Base-by-base conservation (phyloP, 2,113 vertebrate species). In the Alethe diademata region DNA sequence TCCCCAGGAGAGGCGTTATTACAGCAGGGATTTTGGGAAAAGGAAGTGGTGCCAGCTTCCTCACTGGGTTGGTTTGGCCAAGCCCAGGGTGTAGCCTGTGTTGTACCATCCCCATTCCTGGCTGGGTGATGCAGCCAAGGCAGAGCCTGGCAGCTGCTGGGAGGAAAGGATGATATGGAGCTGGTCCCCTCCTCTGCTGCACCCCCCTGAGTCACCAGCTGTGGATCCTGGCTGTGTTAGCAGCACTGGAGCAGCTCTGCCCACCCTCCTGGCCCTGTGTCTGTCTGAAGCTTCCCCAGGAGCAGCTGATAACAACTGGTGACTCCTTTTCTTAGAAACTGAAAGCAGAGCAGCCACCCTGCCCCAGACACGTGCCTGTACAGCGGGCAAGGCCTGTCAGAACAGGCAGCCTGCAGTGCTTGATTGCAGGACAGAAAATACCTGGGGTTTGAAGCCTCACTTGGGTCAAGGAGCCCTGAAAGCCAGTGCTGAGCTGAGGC, bases 31-130 rank as follows among this genome's bases (percentile, higher is more conserved):
- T 78, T 38, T 53, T 57, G 56, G 67, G 50, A 54, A 65, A 29
- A 20, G 57, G n/a, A 76, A 50, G 4, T 25, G 45, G 11, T 90
- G 88, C 74, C 75, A 65, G 22, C 20, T 61, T 28, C 74, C 56
- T 60, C 3, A 2, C 62, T 69, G 71, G 7, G 8, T 76, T 82
- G 0, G 0, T 23, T 0, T 72, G 75, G 60, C 82, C 56, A 42
- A 79, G 48, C 48, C 73, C 81, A 57, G 85, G 85, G 62, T 76
- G 85, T 35, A 79, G 66, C 79, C 69, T 70, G 36, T 5, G 2
- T 9, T 61, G 10, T 72, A 22, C 56, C 71, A 36, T 47, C 62
- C 74, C 13, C 8, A 11, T 91, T 89, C 90, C 70, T 82, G 74
- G 65, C 4, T 3, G 66, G 29, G 48, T 87, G 84, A 60, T 38